Base-by-base conservation (phyloP, 2,113 vertebrate species). In the Mugil cephalus region DNA sequence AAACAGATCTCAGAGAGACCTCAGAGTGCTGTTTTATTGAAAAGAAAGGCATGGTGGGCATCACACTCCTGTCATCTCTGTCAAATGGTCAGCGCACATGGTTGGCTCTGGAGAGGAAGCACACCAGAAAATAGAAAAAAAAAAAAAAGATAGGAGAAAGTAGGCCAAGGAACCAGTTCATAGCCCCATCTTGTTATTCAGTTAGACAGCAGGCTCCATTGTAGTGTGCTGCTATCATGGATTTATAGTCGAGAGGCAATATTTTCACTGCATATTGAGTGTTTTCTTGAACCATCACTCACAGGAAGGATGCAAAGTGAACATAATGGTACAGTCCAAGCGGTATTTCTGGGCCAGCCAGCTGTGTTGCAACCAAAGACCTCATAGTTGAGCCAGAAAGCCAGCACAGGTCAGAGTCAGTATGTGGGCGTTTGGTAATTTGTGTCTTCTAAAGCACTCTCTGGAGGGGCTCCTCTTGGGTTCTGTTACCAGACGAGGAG, bases 381-480 rank as follows among this genome's bases (percentile, higher is more conserved):
- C 53, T 75, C 13, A 39, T 14, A 68, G 69, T 59, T n/a, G 13
- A 87, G 77, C 68, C 67, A 70, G 52, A 83, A 47, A 82, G 30
- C 53, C 67, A 71, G 52, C 36, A 43, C 77, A 19, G 83, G 77
- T 87, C 84, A 72, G 56, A 73, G 62, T 72, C 79, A 80, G 64
- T 51, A 65, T 63, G 87, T 86, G 77, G 81, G 87, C 18, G 83
- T 83, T 77, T 43, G 58, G 85, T 79, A 58, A 79, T 88, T 89
- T 74, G 70, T 61, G 77, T 73, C 61, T 60, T 58, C 53, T 69
- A 54, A 73, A 88, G 65, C 53, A 9, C 65, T 80, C 87, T 87
- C 86, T 13, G 14, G 77, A 79, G 82, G 50, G 47, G 11, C 46
- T 72, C 77, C 11, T 69, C 71, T 21, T 56, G 74, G 77, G 48